Conservation (phyloP, 2,113 vertebrate genomes). For the Kryptolebias marmoratus region DNA sequence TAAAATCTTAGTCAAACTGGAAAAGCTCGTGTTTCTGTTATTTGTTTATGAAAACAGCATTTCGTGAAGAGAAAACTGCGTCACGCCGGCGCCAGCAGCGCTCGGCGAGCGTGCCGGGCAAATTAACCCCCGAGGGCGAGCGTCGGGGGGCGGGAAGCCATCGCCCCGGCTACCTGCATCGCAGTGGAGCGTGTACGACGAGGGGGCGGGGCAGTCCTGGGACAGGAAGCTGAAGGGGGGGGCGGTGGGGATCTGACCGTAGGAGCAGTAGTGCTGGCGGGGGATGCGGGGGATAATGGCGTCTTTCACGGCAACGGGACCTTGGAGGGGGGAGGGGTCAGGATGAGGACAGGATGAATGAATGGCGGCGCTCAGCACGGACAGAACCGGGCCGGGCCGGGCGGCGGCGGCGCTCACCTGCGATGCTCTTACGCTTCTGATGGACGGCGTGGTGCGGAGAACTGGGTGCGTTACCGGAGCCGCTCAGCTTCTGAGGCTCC, state of each 20-base stretch:
- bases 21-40: too few species aligned
- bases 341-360: constrained; percentile 52
- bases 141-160: constrained; percentile 4
- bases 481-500: constrained; percentile 82
- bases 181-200: constrained; percentile 71
- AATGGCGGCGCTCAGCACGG: not conserved
- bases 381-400: not conserved
- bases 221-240: constrained; percentile 79
- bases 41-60: too few species aligned
- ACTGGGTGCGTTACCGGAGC: constrained; percentile 67
- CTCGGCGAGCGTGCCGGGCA: constrained; percentile 65
- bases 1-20: not conserved
- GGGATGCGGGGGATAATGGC: constrained; percentile 82
- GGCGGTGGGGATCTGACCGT: constrained; percentile 79
- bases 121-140: constrained; percentile 52
- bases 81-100: constrained; percentile 73
- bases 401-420: constrained; percentile 81
- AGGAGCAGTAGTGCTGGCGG: constrained; percentile 82
- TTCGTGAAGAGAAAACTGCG: too few species aligned
- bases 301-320: constrained; percentile 88
- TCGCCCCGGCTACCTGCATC: constrained; percentile 78
- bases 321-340: constrained; percentile 70
- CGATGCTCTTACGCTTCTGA: constrained; percentile 91
- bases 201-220: constrained; percentile 75
- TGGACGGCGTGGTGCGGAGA: constrained; percentile 81